Evolutionary conservation across 2,888 invertebrate species (phyloP).

Genomic region (Sinodicranocentrus sp.): DNA sequence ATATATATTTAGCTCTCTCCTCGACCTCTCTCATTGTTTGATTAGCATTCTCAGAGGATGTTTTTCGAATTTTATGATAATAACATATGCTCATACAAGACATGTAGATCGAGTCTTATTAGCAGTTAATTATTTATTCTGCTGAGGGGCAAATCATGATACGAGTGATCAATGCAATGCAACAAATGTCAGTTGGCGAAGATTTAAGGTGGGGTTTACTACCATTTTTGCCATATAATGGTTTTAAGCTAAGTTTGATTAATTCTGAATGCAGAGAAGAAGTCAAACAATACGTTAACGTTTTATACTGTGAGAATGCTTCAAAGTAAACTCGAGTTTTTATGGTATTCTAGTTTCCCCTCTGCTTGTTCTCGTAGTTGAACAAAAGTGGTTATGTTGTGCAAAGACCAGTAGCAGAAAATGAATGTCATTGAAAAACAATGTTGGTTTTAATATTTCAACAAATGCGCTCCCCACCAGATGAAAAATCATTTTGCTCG

Average conservation of each 20-base stretch:
- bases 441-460: conserved; percentile 62
- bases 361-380: background rate
- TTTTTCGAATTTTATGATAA: conserved; percentile 25
- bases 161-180: conserved; percentile 45
- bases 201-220: conserved; percentile 69
- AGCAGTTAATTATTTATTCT: conserved; percentile 66
- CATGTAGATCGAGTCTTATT: conserved; percentile 63
- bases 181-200: conserved; percentile 67
- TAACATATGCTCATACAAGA: conserved; percentile 34
- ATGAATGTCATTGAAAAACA: conserved; percentile 61
- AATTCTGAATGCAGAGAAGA: background rate
- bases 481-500: background rate
- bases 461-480: conserved; percentile 10
- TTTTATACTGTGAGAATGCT: background rate
- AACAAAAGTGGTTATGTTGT: background rate
- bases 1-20: too few species aligned
- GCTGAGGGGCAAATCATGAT: conserved; percentile 61
- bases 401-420: conserved; percentile 63
- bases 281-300: background rate
- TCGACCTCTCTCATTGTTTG: background rate
- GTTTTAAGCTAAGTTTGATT: background rate
- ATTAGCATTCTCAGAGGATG: background rate
- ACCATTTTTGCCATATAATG: background rate
- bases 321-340: conserved; percentile 8
- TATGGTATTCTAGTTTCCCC: background rate